A percentile compares a stretch with the other conserved stretches of the same genome.
Conservation (phyloP, 2,113 vertebrate species). For the Solea solea region DNA sequence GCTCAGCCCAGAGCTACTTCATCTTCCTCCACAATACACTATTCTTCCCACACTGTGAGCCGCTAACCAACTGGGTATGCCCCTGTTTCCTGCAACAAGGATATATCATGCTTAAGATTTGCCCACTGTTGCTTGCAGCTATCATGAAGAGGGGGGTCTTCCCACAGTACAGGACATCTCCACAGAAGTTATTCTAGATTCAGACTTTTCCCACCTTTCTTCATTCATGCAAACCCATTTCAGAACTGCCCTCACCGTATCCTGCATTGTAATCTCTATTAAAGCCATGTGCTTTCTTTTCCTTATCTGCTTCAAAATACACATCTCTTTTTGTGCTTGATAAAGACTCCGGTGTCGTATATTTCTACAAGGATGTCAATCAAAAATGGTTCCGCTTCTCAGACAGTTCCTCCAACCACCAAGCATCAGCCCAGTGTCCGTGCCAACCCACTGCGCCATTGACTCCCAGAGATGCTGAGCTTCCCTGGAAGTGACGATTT, state of each 20-base stretch:
- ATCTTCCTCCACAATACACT: slow-evolving; percentile 18
- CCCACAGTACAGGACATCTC: slow-evolving; percentile 6
- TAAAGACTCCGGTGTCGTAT: neutral
- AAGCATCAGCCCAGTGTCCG: too few species aligned
- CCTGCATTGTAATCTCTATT: slow-evolving; percentile 16
- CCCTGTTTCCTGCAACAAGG: slow-evolving; percentile 19
- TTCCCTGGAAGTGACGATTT: too few species aligned
- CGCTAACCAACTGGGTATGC: slow-evolving; percentile 20
- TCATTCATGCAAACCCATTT: slow-evolving; percentile 24
- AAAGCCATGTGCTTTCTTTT: neutral
- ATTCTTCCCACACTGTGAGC: slow-evolving; percentile 40
- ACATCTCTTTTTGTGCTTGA: slow-evolving; percentile 8
- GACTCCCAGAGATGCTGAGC: too few species aligned
- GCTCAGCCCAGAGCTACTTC: slow-evolving; percentile 33
- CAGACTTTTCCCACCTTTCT: neutral
- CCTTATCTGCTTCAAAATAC: slow-evolving; percentile 6
- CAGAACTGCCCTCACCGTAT: slow-evolving; percentile 8
- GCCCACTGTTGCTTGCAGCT: slow-evolving; percentile 22
- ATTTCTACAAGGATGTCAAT: too few species aligned
- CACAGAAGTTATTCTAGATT: slow-evolving; percentile 7
- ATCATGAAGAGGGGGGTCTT: neutral
- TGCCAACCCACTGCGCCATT: too few species aligned
- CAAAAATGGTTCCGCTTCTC: too few species aligned
- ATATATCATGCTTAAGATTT: slow-evolving; percentile 30
- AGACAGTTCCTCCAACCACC: too few species aligned